These are phyloP conservation scores for Steinernema carpocapsae DNA, from an alignment of 2,888 invertebrate species.

Conservation along the genomic window DNA sequence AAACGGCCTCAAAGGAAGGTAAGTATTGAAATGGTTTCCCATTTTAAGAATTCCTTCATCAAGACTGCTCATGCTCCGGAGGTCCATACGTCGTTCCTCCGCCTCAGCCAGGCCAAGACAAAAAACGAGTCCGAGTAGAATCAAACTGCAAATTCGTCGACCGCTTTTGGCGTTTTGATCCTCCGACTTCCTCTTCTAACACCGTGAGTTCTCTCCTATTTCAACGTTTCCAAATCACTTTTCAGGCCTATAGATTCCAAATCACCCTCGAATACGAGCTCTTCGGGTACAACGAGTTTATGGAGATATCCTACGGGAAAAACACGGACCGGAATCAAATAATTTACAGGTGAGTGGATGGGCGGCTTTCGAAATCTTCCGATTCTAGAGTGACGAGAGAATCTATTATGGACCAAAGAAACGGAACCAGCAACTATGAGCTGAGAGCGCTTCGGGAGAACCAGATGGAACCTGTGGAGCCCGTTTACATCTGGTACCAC, in stretches of 20 bases:
- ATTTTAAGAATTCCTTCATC: background rate
- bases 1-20: background rate
- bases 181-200: constrained; percentile 29
- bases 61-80: constrained; percentile 43
- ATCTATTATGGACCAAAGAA: background rate
- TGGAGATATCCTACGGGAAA: constrained; percentile 36
- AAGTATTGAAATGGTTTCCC: background rate
- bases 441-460: background rate
- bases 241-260: constrained; percentile 40
- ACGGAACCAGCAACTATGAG: constrained; percentile 4
- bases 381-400: background rate
- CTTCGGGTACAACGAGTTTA: constrained; percentile 38
- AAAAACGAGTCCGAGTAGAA: constrained; percentile 25
- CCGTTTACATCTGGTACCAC: constrained; percentile 45
- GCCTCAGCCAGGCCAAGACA: background rate
- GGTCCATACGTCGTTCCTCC: constrained; percentile 34
- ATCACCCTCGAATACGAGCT: constrained; percentile 41
- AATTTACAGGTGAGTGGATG: constrained; percentile 2
- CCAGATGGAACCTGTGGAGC: background rate
- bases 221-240: background rate
- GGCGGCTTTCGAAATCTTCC: background rate
- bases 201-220: background rate
- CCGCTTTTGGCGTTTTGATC: constrained; percentile 43
- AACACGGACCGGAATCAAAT: background rate
- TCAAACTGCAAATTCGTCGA: constrained; percentile 42